These are phyloP conservation scores for Prionailurus viverrinus DNA, from an alignment of 2,113 vertebrate species.

Conservation along the genomic window DNA sequence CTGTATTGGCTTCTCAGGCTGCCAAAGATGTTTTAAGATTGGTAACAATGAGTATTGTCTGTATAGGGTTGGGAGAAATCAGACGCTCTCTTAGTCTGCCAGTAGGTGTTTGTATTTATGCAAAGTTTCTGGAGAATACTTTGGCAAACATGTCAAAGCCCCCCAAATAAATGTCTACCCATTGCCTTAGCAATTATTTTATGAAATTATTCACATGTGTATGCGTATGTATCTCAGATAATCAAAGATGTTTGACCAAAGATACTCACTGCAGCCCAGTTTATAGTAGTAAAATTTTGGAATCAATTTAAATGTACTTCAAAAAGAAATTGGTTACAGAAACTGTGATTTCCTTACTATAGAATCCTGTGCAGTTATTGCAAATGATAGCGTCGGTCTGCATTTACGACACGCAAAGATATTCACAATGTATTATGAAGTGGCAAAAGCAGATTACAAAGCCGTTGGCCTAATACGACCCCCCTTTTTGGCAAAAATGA, in stretches of 20 bases:
- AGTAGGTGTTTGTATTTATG: background rate
- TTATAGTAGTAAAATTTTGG: background rate
- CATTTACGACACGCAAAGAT: background rate
- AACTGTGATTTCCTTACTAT: background rate
- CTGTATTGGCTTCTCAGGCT: background rate
- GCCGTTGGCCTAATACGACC: background rate
- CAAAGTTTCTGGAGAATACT: background rate
- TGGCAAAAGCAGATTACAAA: background rate
- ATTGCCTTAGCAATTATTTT: background rate
- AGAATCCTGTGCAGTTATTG: background rate
- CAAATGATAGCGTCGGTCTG: background rate
- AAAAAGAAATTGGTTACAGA: conserved; percentile 5
- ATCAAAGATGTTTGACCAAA: background rate
- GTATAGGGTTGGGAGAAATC: background rate
- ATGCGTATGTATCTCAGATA: background rate
- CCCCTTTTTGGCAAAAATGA: background rate
- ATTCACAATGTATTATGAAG: background rate
- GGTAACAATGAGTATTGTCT: background rate
- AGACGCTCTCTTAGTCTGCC: background rate
- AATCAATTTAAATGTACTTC: background rate
- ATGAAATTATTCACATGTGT: background rate
- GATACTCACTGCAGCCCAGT: background rate
- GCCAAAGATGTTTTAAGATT: background rate
- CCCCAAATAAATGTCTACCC: background rate
- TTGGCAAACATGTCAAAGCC: background rate